These are phyloP conservation scores for Glaucidium brasilianum DNA, from an alignment of 2,113 vertebrate species.

Conservation along the genomic window DNA sequence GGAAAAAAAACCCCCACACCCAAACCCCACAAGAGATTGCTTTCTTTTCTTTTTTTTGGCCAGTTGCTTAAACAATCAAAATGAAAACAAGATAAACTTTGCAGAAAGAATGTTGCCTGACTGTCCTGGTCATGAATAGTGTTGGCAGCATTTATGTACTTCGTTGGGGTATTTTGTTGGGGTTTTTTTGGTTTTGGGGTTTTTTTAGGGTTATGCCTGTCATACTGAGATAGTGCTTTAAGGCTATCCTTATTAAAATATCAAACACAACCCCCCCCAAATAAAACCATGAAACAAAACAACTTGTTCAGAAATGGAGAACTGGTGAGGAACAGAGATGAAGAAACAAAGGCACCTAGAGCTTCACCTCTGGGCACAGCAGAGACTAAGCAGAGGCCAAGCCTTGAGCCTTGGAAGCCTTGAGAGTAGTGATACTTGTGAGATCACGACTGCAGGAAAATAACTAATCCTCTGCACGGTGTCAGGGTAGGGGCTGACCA, in stretches of 20 bases:
- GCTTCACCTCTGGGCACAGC: neutral
- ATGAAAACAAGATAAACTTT: constrained; percentile 27
- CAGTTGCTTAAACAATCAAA: constrained; percentile 24
- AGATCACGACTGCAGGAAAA: neutral
- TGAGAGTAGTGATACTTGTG: accelerated
- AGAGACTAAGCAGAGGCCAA: neutral
- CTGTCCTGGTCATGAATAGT: neutral
- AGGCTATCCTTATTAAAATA: neutral
- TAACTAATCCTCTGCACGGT: neutral
- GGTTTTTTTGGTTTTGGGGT: no score
- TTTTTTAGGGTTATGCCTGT: neutral
- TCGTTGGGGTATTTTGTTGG: neutral
- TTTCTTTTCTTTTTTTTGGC: neutral
- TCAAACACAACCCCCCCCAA: neutral
- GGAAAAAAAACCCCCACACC: neutral
- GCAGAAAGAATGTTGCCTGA: constrained; percentile 16
- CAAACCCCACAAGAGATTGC: neutral
- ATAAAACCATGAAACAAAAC: neutral
- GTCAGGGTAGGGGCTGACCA: neutral
- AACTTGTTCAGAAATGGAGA: neutral
- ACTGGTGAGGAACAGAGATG: neutral
- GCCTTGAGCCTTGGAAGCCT: neutral
- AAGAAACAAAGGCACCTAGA: neutral
- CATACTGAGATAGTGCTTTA: neutral
- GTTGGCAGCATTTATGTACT: neutral